Base-by-base conservation (phyloP, 2,797 vertebrate genomes). In the Anniella stebbinsi region DNA sequence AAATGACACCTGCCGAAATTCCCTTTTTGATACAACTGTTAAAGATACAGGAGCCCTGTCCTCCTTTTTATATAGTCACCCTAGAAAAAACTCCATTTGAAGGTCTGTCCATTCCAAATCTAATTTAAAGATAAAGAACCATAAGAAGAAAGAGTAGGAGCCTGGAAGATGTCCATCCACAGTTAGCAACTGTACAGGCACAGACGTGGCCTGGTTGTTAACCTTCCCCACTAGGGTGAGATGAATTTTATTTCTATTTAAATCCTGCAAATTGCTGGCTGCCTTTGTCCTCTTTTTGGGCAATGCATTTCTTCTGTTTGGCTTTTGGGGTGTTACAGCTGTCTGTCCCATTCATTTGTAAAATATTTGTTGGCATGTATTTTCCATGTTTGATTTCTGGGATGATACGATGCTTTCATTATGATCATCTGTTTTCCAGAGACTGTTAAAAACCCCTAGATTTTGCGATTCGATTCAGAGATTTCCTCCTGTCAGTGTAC, bases 401-500 rank as follows among this genome's bases (percentile, higher is more conserved):
- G 60, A 51, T 70, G 17, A n/a, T 86, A 30, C 48, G 33, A 72
- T 51, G 4, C 4, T 60, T 80, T 86, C 33, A 63, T 45, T 80
- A 72, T 6, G 30, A 60, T 8, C 12, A 72, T 4, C 45, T 85
- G 66, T 54, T 80, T 45, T 41, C 41, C 54, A 1, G 30, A 75
- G 54, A 17, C 28, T 48, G 28, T 36, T 84, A 33, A n/a, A 51
- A n/a, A 4, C 11, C 30, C 11, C 28, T 90, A 63, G 80, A 89
- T 92, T 91, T 0, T 36, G 86, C 80, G 84, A 38, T 25, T 63
- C 91, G 91, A 63, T n/a, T 88, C 70, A 90, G 2, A 82, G 87
- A 72, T n/a, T 54, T 54, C 48, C 36, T 92, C 82, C 5, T 69
- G 88, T 93, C 90, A 93, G 60, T 73, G 48, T n/a, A 91, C 33